Conservation (phyloP, 2,888 invertebrate genomes). For the Leucophenga montana region DNA sequence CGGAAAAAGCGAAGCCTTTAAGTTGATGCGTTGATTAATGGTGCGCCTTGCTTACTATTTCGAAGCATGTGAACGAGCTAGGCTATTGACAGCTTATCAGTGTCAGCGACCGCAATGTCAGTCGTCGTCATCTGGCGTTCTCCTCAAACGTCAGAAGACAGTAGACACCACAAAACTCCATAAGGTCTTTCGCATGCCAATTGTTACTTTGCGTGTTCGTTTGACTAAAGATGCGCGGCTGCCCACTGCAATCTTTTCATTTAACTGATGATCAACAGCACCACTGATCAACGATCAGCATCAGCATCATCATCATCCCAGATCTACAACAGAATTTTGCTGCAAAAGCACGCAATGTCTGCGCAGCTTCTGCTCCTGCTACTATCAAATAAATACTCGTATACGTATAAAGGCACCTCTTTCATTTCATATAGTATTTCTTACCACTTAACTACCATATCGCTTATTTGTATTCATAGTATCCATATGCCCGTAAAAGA, state of each 20-base stretch:
- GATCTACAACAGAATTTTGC: background rate
- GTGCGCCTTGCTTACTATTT: slow-evolving; percentile 52
- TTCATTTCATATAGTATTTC: background rate
- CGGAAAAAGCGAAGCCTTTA: slow-evolving; percentile 6
- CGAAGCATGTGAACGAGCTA: slow-evolving; percentile 3
- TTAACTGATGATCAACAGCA: slow-evolving; percentile 61
- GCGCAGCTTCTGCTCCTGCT: slow-evolving; percentile 4
- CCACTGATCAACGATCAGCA: slow-evolving; percentile 27
- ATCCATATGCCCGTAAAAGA: background rate
- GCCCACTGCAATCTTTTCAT: slow-evolving; percentile 64
- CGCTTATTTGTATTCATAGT: background rate
- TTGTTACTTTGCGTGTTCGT: slow-evolving; percentile 51
- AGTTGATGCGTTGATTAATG: slow-evolving; percentile 60
- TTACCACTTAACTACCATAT: slow-evolving; percentile 20
- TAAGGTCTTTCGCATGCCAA: slow-evolving; percentile 19
- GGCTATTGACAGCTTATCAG: slow-evolving; percentile 27
- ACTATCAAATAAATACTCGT: background rate
- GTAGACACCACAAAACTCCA: no score
- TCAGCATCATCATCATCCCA: background rate
- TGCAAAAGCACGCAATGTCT: slow-evolving; percentile 8
- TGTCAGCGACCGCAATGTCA: slow-evolving; percentile 23
- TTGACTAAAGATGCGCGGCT: slow-evolving; percentile 62
- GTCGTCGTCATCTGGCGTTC: background rate
- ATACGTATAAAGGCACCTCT: background rate
- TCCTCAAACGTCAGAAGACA: background rate